Evolutionary conservation across 2,797 vertebrate species (phyloP).

Genomic region (Urocyon cinereoargenteus): DNA sequence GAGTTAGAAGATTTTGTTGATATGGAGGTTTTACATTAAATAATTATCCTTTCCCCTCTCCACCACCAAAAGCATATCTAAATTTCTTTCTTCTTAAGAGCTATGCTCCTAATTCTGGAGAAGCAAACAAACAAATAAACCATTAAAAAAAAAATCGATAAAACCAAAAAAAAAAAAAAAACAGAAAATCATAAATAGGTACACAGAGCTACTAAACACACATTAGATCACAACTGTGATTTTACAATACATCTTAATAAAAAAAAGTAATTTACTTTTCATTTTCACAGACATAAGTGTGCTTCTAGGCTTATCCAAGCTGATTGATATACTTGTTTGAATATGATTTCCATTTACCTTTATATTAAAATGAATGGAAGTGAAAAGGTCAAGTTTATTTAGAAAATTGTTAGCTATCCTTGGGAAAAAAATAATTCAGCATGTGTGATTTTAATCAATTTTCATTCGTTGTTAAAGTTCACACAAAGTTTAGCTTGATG

Average conservation of each 20-base stretch:
- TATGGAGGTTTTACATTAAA: not conserved
- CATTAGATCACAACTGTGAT: conserved; percentile 4
- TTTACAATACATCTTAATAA: conserved; percentile 73
- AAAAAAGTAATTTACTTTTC: conserved; percentile 51
- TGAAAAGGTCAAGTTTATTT: conserved; percentile 77
- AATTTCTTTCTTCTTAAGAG: conserved; percentile 32
- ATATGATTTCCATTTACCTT: conserved; percentile 60
- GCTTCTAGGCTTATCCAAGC: conserved; percentile 58
- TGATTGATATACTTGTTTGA: conserved; percentile 63
- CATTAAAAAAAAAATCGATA: not conserved
- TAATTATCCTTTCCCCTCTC: not conserved
- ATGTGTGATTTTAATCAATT: conserved; percentile 79
- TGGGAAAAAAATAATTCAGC: conserved; percentile 68
- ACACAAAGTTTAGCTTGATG: conserved; percentile 70
- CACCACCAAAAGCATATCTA: not conserved
- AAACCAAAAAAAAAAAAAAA: not conserved
- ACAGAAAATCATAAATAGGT: conserved; percentile 56
- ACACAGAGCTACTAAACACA: not conserved
- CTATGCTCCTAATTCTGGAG: not conserved
- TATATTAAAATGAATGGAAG: conserved; percentile 70
- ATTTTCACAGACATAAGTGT: conserved; percentile 60
- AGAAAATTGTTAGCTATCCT: conserved; percentile 70
- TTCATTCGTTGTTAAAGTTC: conserved; percentile 78
- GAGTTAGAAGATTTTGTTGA: not conserved
- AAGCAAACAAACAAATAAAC: not conserved